These are phyloP conservation scores for Dolichomitus sp. DNA, from an alignment of 2,888 invertebrate species.

Conservation along the genomic window DNA sequence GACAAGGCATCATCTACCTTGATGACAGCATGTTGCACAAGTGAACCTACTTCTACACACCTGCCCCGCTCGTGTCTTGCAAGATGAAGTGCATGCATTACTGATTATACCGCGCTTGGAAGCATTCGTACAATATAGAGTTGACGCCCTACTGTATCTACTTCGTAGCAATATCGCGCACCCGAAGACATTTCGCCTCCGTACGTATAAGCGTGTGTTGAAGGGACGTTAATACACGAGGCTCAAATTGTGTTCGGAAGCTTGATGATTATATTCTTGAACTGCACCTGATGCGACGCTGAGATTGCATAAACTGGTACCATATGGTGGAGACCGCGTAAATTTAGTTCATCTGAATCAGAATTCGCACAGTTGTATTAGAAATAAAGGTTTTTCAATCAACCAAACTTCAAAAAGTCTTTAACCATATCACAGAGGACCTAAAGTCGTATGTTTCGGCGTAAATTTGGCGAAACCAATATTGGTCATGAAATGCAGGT, in stretches of 20 bases:
- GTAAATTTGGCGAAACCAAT: too few species aligned
- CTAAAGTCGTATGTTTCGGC: too few species aligned
- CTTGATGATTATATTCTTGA: slow-evolving; percentile 47
- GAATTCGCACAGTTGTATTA: not conserved
- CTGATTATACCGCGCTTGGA: slow-evolving; percentile 42
- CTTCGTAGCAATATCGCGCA: slow-evolving; percentile 8
- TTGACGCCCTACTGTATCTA: slow-evolving; percentile 20
- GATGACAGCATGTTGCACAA: slow-evolving; percentile 63
- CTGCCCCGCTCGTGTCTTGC: slow-evolving; percentile 41
- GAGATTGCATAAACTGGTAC: not conserved
- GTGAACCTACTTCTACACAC: slow-evolving; percentile 29
- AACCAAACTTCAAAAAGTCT: not conserved
- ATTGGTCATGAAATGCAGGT: too few species aligned
- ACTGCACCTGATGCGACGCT: slow-evolving; percentile 56
- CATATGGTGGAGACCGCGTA: not conserved
- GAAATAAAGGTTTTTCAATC: not conserved
- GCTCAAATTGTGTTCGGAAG: slow-evolving; percentile 51
- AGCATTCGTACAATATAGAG: slow-evolving; percentile 14
- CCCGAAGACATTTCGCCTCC: slow-evolving; percentile 33
- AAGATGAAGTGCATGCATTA: slow-evolving; percentile 52
- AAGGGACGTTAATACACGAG: slow-evolving; percentile 27
- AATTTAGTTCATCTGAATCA: not conserved
- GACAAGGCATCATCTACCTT: slow-evolving; percentile 59
- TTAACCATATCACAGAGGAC: not conserved
- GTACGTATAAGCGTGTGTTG: slow-evolving; percentile 1